These are phyloP conservation scores for Drosophila asahinai DNA, from an alignment of 1,140 invertebrate genomes.

Conservation along the genomic window DNA sequence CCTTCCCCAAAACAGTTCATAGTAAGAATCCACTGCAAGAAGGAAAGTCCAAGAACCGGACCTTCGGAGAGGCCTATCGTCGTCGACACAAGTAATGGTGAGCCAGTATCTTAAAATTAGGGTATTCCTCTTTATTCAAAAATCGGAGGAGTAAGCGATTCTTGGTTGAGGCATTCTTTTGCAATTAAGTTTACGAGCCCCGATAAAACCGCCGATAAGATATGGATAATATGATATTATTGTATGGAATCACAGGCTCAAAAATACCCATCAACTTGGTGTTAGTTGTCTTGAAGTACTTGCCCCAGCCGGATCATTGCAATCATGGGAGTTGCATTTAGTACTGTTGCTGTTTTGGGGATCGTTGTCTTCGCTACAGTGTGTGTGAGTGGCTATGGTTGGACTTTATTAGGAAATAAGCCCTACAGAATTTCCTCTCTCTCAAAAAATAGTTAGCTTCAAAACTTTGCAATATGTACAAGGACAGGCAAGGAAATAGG, in stretches of 20 bases:
- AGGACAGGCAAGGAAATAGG: background rate
- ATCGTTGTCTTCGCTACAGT: background rate
- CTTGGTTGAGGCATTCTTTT: background rate
- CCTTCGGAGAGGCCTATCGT: background rate
- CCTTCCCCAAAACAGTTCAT: no score
- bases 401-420: rapidly evolving
- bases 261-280: background rate
- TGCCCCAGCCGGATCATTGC: background rate
- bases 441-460: background rate
- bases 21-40: no score
- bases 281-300: background rate
- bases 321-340: background rate
- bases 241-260: background rate
- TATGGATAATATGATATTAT: background rate
- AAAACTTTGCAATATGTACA: background rate
- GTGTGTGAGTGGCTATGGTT: background rate
- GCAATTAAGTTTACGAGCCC: background rate
- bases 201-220: slow-evolving; percentile 1
- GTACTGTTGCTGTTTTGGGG: background rate
- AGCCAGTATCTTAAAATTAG: no score
- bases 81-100: no score
- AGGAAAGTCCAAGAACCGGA: background rate
- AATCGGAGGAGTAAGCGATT: background rate
- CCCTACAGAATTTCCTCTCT: background rate
- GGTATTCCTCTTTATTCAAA: no score